Base-by-base conservation (phyloP, 2,888 invertebrate genomes). In the Bugulina stolonifera region DNA sequence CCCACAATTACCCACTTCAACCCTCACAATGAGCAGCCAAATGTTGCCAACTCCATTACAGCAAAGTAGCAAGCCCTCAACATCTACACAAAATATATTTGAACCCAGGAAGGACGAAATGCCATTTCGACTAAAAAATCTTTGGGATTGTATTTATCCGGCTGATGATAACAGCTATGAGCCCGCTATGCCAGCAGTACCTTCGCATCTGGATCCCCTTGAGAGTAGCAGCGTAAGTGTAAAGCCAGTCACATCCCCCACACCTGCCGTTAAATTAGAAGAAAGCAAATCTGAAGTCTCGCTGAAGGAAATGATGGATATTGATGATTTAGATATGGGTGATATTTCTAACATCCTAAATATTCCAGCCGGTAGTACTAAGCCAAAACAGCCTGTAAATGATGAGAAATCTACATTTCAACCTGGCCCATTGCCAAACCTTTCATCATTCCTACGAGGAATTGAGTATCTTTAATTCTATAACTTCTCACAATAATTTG, bases 81-180 rank as follows among this genome's bases (percentile, higher is more conserved):
- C 64, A 32, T 29, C 34, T 64, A 64, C 32, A 14, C 29, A 64
- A 27, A 64, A 32, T 25, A 32, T 32, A 32, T 64, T 25, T 32
- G 32, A 64, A 32, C 25, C 64, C 2, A 64, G 64, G 32, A 64
- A 64, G 32, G 64, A 64, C 2, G 32, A 32, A 5, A 27, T 29
- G 2, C n/a, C 5, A 64, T 64, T 64, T 34, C 22, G 27, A 3
- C 32, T 64, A 5, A 22, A 32, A 25, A 27, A 22, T 10, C 27
- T 64, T 22, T 64, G 64, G 64, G 64, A 64, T 34, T 64, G 64
- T 32, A 64, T 64, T 32, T 32, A 64, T 64, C 64, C 64, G 2
- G 32, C 32, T 29, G 64, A 64, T 32, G 64, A 64, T 14, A 27
- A 2, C 25, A 64, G 32, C 14, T 3, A 34, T 10, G 27, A 14